A percentile compares a stretch with the other conserved stretches of the same genome.
Conservation (phyloP, 2,797 vertebrate species). For the Chrysocyon brachyurus region DNA sequence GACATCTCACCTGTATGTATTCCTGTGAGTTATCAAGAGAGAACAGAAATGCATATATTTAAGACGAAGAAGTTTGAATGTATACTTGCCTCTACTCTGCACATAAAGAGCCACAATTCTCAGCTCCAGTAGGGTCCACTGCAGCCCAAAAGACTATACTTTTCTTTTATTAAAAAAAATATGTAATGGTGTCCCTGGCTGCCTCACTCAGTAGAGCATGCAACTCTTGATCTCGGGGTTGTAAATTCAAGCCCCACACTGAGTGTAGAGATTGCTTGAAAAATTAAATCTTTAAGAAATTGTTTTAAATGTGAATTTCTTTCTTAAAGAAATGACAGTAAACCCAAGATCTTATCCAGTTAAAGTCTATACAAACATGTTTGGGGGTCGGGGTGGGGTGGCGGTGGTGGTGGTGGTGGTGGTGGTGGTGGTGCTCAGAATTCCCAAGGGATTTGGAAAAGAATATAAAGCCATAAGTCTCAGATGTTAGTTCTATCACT, state of each 20-base stretch:
- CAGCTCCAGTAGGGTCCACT: background rate
- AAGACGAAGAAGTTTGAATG: background rate
- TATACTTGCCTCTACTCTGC: background rate
- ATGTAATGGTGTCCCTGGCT: background rate
- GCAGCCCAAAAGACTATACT: background rate
- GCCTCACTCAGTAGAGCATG: background rate
- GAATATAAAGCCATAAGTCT: conserved; percentile 6
- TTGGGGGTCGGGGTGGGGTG: background rate
- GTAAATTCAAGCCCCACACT: background rate
- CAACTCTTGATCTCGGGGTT: background rate
- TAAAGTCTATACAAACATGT: background rate
- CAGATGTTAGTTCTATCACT: background rate
- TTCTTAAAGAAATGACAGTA: conserved; percentile 44
- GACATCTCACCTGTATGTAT: background rate
- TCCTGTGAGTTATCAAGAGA: background rate
- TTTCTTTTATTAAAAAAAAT: background rate
- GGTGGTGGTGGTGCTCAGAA: background rate
- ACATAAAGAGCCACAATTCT: background rate
- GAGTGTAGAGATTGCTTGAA: background rate
- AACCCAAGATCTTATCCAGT: background rate
- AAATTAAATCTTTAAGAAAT: background rate
- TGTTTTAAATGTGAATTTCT: background rate
- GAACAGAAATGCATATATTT: background rate
- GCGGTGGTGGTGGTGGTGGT: background rate
- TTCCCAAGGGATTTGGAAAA: conserved; percentile 7